Percentiles rank a stretch among this genome's conserved stretches.
These are phyloP conservation scores for Pseudomyrmex sp. DNA, from an alignment of 1,140 invertebrate species.

Conservation along the genomic window DNA sequence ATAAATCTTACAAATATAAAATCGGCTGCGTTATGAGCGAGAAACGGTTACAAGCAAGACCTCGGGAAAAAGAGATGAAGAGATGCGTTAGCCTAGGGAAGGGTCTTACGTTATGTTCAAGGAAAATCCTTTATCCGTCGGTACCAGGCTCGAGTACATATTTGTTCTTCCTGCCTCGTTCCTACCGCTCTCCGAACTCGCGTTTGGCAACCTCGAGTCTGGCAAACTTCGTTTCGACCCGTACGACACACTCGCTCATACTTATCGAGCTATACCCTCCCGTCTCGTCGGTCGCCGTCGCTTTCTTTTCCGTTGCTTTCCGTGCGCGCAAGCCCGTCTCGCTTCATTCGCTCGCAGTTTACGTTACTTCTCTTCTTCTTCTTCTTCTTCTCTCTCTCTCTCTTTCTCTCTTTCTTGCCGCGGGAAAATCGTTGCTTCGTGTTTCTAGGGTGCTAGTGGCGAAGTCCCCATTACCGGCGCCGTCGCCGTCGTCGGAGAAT, in stretches of 20 bases:
- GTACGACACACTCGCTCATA: slow-evolving; percentile 61
- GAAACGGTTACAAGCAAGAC: not conserved
- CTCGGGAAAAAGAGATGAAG: not conserved
- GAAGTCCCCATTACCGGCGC: slow-evolving; percentile 30
- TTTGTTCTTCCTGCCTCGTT: slow-evolving; percentile 61
- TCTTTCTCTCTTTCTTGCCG: not conserved
- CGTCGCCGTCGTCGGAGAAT: slow-evolving; percentile 47
- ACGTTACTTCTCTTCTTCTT: not conserved
- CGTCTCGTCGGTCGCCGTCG: slow-evolving; percentile 8
- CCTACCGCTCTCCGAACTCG: slow-evolving; percentile 56
- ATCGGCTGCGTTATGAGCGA: slow-evolving; percentile 11
- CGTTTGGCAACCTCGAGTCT: slow-evolving; percentile 69
- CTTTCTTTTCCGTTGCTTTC: slow-evolving; percentile 2
- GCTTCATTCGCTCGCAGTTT: slow-evolving; percentile 19
- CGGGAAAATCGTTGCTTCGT: slow-evolving; percentile 52
- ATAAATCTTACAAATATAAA: slow-evolving; percentile 14
- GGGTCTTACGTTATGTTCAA: slow-evolving; percentile 65
- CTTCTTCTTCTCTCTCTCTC: too few species aligned
- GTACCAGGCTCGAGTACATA: slow-evolving; percentile 62
- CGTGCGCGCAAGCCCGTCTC: not conserved
- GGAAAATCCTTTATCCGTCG: slow-evolving; percentile 70
- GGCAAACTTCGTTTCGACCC: slow-evolving; percentile 69
- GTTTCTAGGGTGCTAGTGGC: slow-evolving; percentile 24
- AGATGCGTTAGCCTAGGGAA: slow-evolving; percentile 54
- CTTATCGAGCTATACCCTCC: slow-evolving; percentile 69